phyloP scores from a whole-genome alignment of 2,797 vertebrate species.

The Cirrhinus molitorella region DNA sequence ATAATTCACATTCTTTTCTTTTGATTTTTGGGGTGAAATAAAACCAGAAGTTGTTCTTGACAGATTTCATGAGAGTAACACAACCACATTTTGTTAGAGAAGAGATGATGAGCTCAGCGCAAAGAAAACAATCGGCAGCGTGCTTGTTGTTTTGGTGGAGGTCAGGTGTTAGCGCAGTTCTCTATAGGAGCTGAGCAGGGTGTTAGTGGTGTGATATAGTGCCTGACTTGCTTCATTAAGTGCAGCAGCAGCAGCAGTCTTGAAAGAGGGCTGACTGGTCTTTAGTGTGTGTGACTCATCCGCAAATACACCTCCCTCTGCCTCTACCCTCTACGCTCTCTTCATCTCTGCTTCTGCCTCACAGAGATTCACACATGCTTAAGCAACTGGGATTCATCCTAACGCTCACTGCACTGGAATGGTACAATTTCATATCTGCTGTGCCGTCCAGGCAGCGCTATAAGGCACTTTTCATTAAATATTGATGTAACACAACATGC shows the following conservation, averaged over 20 bases:
- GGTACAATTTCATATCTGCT: slow-evolving; percentile 5
- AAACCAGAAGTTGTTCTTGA: neutral
- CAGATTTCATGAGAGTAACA: neutral
- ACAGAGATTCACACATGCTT: slow-evolving; percentile 23
- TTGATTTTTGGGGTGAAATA: neutral
- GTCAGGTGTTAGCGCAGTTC: slow-evolving; percentile 27
- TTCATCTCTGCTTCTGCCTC: slow-evolving; percentile 29
- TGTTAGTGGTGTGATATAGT: slow-evolving; percentile 48
- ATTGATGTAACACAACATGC: slow-evolving; percentile 4
- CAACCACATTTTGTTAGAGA: slow-evolving; percentile 16
- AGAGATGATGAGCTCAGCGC: neutral
- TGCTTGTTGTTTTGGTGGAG: slow-evolving; percentile 42
- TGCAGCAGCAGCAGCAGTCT: slow-evolving; percentile 54
- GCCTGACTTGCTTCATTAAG: slow-evolving; percentile 59
- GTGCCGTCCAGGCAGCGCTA: neutral
- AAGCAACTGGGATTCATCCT: slow-evolving; percentile 21
- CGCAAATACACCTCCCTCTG: slow-evolving; percentile 47
- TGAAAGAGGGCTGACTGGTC: slow-evolving; percentile 48
- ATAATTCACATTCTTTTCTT: neutral
- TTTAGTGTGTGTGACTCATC: slow-evolving; percentile 57
- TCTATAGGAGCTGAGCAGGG: slow-evolving; percentile 40
- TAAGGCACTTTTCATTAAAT: slow-evolving; percentile 21
- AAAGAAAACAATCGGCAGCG: slow-evolving; percentile 16
- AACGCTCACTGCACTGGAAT: slow-evolving; percentile 33
- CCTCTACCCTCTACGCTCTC: slow-evolving; percentile 29